phyloP scores from a whole-genome alignment of 2,888 invertebrate species.

The Caenorhabditis sp. region DNA sequence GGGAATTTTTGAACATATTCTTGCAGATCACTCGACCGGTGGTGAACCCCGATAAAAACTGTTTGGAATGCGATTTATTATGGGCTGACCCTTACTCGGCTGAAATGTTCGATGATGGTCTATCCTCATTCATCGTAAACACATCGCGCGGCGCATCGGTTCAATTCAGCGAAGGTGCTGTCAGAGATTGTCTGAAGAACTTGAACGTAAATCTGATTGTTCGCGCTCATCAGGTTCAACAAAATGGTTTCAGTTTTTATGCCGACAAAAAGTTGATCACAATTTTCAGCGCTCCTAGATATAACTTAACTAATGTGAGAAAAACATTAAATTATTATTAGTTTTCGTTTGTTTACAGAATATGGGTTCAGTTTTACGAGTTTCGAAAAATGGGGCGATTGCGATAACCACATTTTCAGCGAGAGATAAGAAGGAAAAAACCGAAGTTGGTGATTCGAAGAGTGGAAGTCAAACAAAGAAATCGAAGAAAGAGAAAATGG shows the following conservation, averaged over 20 bases:
- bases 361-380: too few relatives aligned
- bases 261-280: slow-evolving; percentile 33
- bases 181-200: slow-evolving; percentile 16
- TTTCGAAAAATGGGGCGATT: too few relatives aligned
- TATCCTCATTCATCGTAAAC: slow-evolving; percentile 13
- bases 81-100: slow-evolving; percentile 30
- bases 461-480: not conserved
- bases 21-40: slow-evolving; percentile 36
- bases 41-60: not conserved
- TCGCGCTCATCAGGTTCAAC: slow-evolving; percentile 23
- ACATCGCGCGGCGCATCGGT: too few relatives aligned
- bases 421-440: not conserved
- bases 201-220: slow-evolving; percentile 13
- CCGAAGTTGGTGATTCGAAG: not conserved
- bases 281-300: slow-evolving; percentile 44
- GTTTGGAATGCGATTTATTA: slow-evolving; percentile 27
- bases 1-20: not conserved
- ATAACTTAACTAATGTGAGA: not conserved
- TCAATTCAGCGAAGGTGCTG: slow-evolving; percentile 26
- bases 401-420: too few relatives aligned
- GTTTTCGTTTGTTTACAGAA: too few relatives aligned
- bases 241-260: slow-evolving; percentile 39
- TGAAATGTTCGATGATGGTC: not conserved
- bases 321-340: too few relatives aligned
- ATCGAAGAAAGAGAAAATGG: slow-evolving; percentile 2